Base-by-base conservation (phyloP, 2,888 invertebrate species). In the Drymonia ruficornis region DNA sequence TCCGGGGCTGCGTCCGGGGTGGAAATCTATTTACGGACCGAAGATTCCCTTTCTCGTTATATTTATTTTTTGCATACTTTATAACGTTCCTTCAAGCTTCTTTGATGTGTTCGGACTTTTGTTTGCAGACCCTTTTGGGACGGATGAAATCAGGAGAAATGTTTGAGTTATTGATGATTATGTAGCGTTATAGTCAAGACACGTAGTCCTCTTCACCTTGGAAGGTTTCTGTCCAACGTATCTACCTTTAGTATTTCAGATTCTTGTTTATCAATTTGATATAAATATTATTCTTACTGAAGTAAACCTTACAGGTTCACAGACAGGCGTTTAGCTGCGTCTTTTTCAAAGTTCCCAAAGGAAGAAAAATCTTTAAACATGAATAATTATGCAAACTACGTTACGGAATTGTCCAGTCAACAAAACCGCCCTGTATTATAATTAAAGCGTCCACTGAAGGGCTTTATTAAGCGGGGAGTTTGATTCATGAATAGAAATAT, bases 401-500 rank as follows among this genome's bases (percentile, higher is more conserved):
- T n/a, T n/a, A n/a, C n/a, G n/a, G n/a, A n/a, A n/a, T n/a, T 31
- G 31, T 31, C 31, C 31, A 31, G 5, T 31, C 4, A 36, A 36
- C 13, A 36, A 36, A 13, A n/a, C 36, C 13, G n/a, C 4, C n/a
- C 36, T 36, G n/a, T 36, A 36, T 36, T 13, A 36, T 36, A 36
- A 36, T 36, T 36, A 36, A n/a, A 36, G n/a, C n/a, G n/a, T 45
- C 50, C 55, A 54, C 56, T 62, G 52, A 53, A 61, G 59, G 63
- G 61, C 55, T 58, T 67, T 61, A 68, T 76, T 69, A 65, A 59
- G 63, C 56, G 53, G 55, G 67, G 70, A 61, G 70, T 71, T 65
- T 65, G 67, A 70, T 69, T 72, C 77, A 78, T 73, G 76, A 72
- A 72, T 72, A 70, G 65, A 67, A 67, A 71, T 68, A 74, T 72